Base-by-base conservation (phyloP, 1,140 invertebrate genomes). In the Eulimnadia texana region DNA sequence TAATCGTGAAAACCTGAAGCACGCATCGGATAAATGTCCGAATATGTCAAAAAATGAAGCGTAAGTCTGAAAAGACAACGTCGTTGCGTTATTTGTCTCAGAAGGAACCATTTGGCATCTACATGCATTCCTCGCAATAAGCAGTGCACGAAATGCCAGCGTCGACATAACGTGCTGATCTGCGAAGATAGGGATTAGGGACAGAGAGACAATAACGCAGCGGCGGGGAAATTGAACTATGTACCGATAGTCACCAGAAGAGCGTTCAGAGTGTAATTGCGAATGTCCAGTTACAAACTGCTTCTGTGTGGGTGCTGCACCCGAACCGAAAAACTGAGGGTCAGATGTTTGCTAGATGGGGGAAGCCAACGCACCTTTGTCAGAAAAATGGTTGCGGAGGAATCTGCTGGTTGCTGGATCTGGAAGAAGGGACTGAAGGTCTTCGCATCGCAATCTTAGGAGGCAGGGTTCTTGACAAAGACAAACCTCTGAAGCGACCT, bases 281-380 rank as follows among this genome's bases (percentile, higher is more conserved):
- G 6, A 42, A 2, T 42, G 33, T 56, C 3, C 24, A 10, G 19
- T n/a, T 56, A 11, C 54, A 56, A n/a, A 56, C 54, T 9, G 54
- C 3, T 56, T 28, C 54, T 27, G 54, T 56, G 3, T 56, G 29
- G 25, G 23, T 25, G n/a, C 9, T 22, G 10, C 16, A 24, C 25
- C 20, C 20, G 1, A 56, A 56, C 24, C 19, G 33, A 16, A 42
- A 16, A 42, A 29, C n/a, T 3, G 24, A 56, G 25, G 25, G 24
- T 56, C n/a, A 19, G 54, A 6, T 56, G 54, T 56, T 16, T 56
- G 11, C n/a, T 56, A 9, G 54, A 56, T n/a, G 54, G 54, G 24
- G 54, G 54, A 27, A 56, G 54, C 54, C 54, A 56, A 10, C 3
- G 23, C 6, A 22, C 54, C 10, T 56, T 28, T 25, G n/a, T 56